Evolutionary conservation across 1,140 invertebrate species (phyloP), one percentile per base, ranked within the genome.

Genomic region (Drosophila ficusphila): DNA sequence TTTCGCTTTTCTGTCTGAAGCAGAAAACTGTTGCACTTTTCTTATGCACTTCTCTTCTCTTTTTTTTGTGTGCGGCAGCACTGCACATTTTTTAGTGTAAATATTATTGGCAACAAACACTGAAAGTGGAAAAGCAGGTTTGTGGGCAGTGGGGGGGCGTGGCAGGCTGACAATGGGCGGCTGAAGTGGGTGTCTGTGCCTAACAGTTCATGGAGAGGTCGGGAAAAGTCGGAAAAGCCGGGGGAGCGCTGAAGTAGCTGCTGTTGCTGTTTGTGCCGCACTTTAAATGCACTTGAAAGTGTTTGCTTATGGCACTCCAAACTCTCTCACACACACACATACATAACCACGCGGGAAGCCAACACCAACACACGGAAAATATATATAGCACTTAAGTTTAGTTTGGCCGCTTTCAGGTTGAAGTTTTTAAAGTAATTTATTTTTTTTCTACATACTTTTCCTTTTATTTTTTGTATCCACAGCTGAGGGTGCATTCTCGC

Each of bases 261-360:
- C 62, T 76, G 60, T 21, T 67, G 44, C 62, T 67, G 78, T 82
- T 81, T 73, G 73, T 81, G 81, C 81, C 81, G 68, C 73, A 86
- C 81, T 86, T 86, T 86, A 88, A 88, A 86, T 86, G 81, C 81
- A 86, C 81, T 86, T 61, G 67, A 81, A 77, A 81, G 62, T 86
- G 81, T 86, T 86, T 88, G 81, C 82, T 86, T 73, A 81, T 88
- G 71, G 58, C 62, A 81, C 79, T 85, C 60, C 34, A 62, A 34
- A 70, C 42, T 48, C 41, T 51, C 56, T 41, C 51, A 16, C 12
- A 41, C 38, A 57, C 56, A 67, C 41, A 48, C 25, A 46, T 23
- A 51, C 70, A 44, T 18, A 16, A 16, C 27, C 14, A n/a, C 34
- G 39, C 53, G 33, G 25, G 34, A 23, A 46, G 31, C n/a, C n/a